Evolutionary conservation across 1,140 invertebrate species (phyloP).

Genomic region (Bombyx mandarina): DNA sequence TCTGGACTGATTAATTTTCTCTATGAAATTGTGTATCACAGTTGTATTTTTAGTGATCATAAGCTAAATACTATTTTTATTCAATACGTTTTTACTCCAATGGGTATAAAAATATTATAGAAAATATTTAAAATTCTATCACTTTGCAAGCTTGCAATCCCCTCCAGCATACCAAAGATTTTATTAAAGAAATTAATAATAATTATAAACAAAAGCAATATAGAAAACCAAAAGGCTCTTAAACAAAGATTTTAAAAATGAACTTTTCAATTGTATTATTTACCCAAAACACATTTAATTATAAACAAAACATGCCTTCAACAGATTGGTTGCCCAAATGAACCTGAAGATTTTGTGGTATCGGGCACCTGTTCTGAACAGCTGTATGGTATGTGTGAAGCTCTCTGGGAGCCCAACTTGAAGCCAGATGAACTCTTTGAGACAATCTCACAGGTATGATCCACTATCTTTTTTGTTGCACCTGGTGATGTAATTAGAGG

Average conservation of each 20-base stretch:
- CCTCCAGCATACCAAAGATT: too few relatives aligned
- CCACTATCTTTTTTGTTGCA: not conserved
- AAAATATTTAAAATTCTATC: too few relatives aligned
- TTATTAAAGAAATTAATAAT: not conserved
- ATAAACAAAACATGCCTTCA: not conserved
- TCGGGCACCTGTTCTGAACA: constrained; percentile 94
- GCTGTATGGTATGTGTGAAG: constrained; percentile 98
- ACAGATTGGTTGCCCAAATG: constrained; percentile 86
- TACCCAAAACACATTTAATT: not conserved
- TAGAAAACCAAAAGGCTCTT: not conserved
- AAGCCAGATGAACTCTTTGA: constrained; percentile 96
- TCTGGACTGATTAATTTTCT: too few relatives aligned
- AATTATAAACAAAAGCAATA: not conserved
- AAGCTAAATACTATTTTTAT: too few relatives aligned
- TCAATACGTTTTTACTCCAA: too few relatives aligned
- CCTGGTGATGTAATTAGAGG: not conserved
- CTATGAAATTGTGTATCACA: too few relatives aligned
- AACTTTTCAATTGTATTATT: too few relatives aligned
- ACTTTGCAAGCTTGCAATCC: too few relatives aligned
- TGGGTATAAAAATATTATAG: too few relatives aligned
- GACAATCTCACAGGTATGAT: constrained; percentile 83
- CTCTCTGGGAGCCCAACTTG: constrained; percentile 91
- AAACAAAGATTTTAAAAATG: too few relatives aligned
- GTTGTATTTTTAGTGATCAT: too few relatives aligned
- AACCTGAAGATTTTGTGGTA: constrained; percentile 95